Evolutionary conservation across 2,888 invertebrate genomes (phyloP).

Genomic region (Cepaea hortensis): DNA sequence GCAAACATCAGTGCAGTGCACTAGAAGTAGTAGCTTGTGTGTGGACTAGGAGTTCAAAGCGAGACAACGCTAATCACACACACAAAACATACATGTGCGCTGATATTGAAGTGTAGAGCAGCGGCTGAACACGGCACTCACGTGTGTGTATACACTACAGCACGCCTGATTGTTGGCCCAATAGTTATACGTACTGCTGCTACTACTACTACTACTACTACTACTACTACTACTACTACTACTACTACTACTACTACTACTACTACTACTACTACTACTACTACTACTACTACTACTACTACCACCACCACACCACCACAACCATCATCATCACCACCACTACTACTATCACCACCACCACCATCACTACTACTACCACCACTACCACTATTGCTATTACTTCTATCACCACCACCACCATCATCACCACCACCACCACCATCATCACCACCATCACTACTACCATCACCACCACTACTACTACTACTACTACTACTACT

Average conservation of each 20-base stretch:
- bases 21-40: too few species aligned
- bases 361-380: constrained; percentile 4
- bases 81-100: too few species aligned
- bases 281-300: too few species aligned
- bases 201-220: constrained; percentile 10
- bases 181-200: background rate
- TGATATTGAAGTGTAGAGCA: too few species aligned
- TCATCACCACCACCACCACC: background rate
- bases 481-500: constrained; percentile 4
- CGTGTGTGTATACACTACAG: too few species aligned
- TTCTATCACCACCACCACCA: background rate
- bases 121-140: too few species aligned
- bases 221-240: constrained; percentile 3
- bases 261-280: constrained; percentile 1
- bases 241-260: constrained; percentile 4
- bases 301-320: background rate
- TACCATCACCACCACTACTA: background rate
- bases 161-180: too few species aligned
- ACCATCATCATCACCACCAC: background rate
- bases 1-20: too few species aligned
- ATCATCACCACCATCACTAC: background rate
- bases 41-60: too few species aligned
- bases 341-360: background rate
- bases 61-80: too few species aligned
- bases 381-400: constrained; percentile 24